Conservation (phyloP, 2,888 invertebrate species). For the Allacma fusca region DNA sequence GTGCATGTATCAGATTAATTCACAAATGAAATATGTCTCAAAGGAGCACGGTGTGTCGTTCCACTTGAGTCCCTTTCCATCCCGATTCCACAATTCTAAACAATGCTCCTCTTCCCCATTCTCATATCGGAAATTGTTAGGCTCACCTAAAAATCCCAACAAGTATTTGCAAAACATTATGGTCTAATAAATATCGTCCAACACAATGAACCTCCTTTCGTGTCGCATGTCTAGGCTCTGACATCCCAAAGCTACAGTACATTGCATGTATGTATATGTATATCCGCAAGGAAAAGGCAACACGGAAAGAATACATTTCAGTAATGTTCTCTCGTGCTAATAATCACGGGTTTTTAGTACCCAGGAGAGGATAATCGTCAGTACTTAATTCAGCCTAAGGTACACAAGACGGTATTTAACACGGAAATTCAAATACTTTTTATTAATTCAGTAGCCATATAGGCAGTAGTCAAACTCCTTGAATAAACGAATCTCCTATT, state of each 20-base stretch:
- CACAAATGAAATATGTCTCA: constrained; percentile 91
- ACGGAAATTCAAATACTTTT: neutral
- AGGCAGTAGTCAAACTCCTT: no score
- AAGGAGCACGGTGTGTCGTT: constrained; percentile 94
- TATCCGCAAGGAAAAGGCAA: neutral
- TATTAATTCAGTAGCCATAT: no score
- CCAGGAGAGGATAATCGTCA: neutral
- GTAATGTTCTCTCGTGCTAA: neutral
- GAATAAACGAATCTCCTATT: no score
- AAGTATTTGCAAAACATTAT: neutral
- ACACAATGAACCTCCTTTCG: no score
- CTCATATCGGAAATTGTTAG: constrained; percentile 91
- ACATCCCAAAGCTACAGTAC: neutral
- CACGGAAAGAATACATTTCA: neutral
- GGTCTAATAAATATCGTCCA: neutral
- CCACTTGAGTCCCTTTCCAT: constrained; percentile 89
- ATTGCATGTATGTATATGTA: neutral
- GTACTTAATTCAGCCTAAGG: neutral
- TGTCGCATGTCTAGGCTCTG: neutral
- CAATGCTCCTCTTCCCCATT: constrained; percentile 94
- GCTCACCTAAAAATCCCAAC: constrained; percentile 75
- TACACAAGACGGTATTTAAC: neutral
- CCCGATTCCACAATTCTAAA: constrained; percentile 80
- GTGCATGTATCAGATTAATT: constrained; percentile 65
- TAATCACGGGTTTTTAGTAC: neutral